Evolutionary conservation across 1,140 invertebrate genomes (phyloP), one percentile per base, ranked within the genome.

Genomic region (Lucilia sericata): DNA sequence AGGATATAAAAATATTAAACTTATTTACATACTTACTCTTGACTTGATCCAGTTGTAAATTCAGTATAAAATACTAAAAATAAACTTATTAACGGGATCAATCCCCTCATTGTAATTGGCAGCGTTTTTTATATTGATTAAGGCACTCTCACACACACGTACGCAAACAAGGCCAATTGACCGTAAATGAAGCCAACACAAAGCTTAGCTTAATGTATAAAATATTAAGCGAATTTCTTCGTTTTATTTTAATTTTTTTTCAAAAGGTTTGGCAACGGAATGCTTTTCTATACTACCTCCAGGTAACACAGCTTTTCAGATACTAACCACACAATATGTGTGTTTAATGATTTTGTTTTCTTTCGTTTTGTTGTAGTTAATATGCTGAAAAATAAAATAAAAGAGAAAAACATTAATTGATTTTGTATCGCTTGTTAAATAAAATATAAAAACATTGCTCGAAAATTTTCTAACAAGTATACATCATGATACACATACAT

Each of bases 21-120:
- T n/a, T n/a, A n/a, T 65, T 65, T 70, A 70, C n/a, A n/a, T n/a
- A n/a, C 65, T 70, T 70, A 70, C 65, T 70, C 65, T 21, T 70
- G n/a, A 21, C 65, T 70, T 70, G 65, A 70, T 21, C 65, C 65
- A 21, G 10, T 21, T 21, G 65, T 70, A 21, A 21, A 70, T 21
- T 25, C 9, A 19, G 19, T 10, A 21, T 70, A 21, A 4, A 70
- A 70, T 25, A 70, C 65, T 21, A 70, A 25, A 19, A 70, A 70
- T 70, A 70, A 21, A 70, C 8, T 21, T 25, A 8, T 21, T 25
- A 70, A 25, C 21, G 65, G 65, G n/a, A 70, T 70, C n/a, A 70
- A 70, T 70, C n/a, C 9, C 19, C 19, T 70, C 65, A 70, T 70
- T 70, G 10, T 70, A 70, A 8, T 70, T 21, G n/a, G 21, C 21